These are phyloP conservation scores for Oxytorus armatus DNA, from an alignment of 2,888 invertebrate genomes.

Conservation along the genomic window DNA sequence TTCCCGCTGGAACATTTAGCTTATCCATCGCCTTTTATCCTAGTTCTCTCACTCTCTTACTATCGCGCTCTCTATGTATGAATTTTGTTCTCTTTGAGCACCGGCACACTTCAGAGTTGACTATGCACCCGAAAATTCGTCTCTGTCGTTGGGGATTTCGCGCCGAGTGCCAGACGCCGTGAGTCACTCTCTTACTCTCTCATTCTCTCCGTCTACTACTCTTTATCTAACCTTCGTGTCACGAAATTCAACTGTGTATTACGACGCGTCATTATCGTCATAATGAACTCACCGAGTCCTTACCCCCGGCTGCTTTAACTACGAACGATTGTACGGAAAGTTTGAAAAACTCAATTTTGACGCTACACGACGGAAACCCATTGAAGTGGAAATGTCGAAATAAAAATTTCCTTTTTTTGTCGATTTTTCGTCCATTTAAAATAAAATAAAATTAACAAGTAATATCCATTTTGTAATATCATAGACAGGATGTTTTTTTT, in stretches of 20 bases:
- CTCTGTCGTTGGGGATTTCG: constrained; percentile 51
- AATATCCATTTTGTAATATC: too few species aligned
- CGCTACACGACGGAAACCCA: too few species aligned
- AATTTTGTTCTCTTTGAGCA: constrained; percentile 50
- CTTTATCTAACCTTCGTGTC: constrained; percentile 53
- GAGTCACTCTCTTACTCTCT: constrained; percentile 20
- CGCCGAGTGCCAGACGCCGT: constrained; percentile 12
- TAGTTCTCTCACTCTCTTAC: not conserved
- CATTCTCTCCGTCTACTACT: constrained; percentile 23
- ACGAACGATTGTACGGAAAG: too few species aligned
- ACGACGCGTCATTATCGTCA: constrained; percentile 64
- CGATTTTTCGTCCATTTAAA: too few species aligned
- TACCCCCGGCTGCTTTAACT: not conserved
- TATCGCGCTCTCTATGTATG: not conserved
- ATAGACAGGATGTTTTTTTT: too few species aligned
- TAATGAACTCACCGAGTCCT: constrained; percentile 60
- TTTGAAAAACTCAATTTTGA: too few species aligned
- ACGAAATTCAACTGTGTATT: constrained; percentile 27
- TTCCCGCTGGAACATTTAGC: constrained; percentile 61
- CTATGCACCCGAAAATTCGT: constrained; percentile 14
- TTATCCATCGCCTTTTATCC: constrained; percentile 42
- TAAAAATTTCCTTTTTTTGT: too few species aligned
- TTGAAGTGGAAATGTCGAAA: too few species aligned
- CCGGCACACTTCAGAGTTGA: constrained; percentile 37
- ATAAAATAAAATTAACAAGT: too few species aligned